These are phyloP conservation scores for Steatornis caripensis DNA, from an alignment of 2,113 vertebrate genomes.

Conservation along the genomic window DNA sequence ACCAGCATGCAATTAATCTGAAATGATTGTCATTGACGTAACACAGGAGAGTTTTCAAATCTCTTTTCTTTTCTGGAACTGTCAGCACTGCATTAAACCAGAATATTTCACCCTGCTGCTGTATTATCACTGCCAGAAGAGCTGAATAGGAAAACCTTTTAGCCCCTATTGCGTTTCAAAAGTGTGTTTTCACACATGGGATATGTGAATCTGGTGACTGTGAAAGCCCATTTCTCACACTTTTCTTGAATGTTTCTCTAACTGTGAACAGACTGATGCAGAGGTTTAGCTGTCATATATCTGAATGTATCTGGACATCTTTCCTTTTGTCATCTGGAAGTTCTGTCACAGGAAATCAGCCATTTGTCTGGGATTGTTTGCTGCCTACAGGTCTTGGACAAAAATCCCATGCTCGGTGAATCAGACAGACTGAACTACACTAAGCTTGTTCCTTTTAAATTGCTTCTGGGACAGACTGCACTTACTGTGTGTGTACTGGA, in stretches of 20 bases:
- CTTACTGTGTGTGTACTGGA: neutral
- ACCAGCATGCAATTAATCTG: neutral
- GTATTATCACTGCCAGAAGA: neutral
- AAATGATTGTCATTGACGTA: neutral
- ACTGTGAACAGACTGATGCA: neutral
- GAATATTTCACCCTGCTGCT: neutral
- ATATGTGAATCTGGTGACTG: neutral
- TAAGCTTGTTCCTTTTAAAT: neutral
- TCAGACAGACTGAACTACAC: neutral
- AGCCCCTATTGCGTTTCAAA: neutral
- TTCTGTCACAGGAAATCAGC: neutral
- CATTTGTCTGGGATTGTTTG: neutral
- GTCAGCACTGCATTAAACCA: neutral
- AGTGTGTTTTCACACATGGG: neutral
- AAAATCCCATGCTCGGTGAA: neutral
- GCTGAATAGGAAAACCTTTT: neutral
- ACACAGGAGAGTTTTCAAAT: neutral
- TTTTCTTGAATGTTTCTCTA: neutral
- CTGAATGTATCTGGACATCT: neutral
- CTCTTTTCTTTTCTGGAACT: neutral
- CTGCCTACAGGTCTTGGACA: neutral
- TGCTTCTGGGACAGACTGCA: neutral
- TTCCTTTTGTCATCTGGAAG: neutral
- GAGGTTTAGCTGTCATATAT: neutral
- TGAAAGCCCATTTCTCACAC: neutral